Conservation (phyloP, 1,140 invertebrate genomes). For the Aphidius ervi region DNA sequence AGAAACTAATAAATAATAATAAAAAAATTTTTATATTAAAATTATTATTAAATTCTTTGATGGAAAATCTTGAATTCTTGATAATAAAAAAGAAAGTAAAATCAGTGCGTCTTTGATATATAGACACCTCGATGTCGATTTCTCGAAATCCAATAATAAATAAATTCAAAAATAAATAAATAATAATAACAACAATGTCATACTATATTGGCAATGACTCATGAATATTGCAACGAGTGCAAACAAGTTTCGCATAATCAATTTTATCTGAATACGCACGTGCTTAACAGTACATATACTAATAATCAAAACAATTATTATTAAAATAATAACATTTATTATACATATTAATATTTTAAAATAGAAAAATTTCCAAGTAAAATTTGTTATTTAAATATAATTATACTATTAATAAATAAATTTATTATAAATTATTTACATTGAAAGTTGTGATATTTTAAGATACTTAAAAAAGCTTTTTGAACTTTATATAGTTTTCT, state of each 20-base stretch:
- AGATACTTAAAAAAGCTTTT: constrained; percentile 25
- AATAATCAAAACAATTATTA: background rate
- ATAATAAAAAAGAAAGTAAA: too few species aligned
- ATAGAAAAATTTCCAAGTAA: background rate
- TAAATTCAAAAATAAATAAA: too few species aligned
- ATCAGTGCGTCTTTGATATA: too few species aligned
- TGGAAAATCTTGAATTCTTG: too few species aligned
- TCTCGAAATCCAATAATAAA: too few species aligned
- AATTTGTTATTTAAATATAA: background rate
- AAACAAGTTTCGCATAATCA: constrained; percentile 26
- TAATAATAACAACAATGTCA: too few species aligned
- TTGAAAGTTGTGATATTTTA: constrained; percentile 5
- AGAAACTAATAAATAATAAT: too few species aligned
- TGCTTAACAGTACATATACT: constrained; percentile 3
- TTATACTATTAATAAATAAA: too few species aligned
- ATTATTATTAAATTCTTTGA: too few species aligned
- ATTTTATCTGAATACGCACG: constrained; percentile 25
- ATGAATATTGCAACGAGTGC: constrained; percentile 27
- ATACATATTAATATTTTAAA: background rate
- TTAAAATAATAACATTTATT: background rate
- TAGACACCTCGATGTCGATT: too few species aligned
- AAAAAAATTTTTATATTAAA: too few species aligned
- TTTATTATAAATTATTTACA: background rate
- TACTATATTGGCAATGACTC: constrained; percentile 6
- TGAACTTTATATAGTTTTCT: constrained; percentile 37